Conservation (phyloP, 1,140 invertebrate genomes). For the Stegodyphus mimosarum region DNA sequence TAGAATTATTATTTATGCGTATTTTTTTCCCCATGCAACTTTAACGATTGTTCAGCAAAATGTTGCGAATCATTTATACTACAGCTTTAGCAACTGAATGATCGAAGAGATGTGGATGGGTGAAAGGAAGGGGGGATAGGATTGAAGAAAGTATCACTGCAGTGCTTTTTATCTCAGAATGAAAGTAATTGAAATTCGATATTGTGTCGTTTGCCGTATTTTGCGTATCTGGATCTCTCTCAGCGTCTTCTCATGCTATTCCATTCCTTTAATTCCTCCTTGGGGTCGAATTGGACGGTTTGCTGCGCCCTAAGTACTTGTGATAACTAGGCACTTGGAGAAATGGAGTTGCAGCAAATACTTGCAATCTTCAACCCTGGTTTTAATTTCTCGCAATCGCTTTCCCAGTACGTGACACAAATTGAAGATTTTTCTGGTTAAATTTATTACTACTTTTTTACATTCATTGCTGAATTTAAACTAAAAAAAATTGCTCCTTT, state of each 20-base stretch:
- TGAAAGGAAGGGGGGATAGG: too few relatives aligned
- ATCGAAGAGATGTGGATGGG: background rate
- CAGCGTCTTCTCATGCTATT: background rate
- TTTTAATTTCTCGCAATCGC: too few relatives aligned
- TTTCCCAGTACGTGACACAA: too few relatives aligned
- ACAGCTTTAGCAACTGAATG: background rate
- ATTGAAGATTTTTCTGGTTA: too few relatives aligned
- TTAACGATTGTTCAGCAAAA: background rate
- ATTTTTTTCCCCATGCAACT: background rate
- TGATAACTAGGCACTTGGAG: constrained; percentile 47
- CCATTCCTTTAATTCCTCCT: constrained; percentile 44
- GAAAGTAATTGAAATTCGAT: constrained; percentile 51
- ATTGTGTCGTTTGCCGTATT: constrained; percentile 16
- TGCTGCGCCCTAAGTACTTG: constrained; percentile 31
- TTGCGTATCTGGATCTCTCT: background rate
- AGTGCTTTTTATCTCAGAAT: constrained; percentile 14
- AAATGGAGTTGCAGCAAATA: too few relatives aligned
- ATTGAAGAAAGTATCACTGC: background rate
- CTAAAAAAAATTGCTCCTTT: too few relatives aligned
- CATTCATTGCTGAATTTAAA: too few relatives aligned
- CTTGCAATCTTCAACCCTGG: too few relatives aligned
- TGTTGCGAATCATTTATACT: background rate
- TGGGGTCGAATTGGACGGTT: constrained; percentile 40
- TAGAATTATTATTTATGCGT: too few relatives aligned
- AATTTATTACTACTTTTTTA: too few relatives aligned